phyloP scores from a whole-genome alignment of 2,888 invertebrate species.

The Cerceris rybyensis region DNA sequence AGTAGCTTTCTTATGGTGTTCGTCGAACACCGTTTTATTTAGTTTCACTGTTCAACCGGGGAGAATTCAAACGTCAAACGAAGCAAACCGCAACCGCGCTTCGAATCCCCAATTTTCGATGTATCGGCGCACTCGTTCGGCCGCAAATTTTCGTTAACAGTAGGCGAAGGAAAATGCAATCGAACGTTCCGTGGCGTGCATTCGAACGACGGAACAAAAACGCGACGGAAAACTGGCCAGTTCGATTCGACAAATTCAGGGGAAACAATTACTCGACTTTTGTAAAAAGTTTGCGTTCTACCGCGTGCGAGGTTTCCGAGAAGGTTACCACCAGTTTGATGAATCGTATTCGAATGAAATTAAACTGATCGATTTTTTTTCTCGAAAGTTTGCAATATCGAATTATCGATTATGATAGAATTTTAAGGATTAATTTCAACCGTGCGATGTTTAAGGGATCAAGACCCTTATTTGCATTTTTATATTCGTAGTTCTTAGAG shows the following conservation, averaged over 20 bases:
- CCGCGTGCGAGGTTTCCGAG: no score
- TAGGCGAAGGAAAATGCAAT: constrained; percentile 30
- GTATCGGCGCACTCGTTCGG: constrained; percentile 32
- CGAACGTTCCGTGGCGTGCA: constrained; percentile 38
- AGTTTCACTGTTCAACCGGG: constrained; percentile 36
- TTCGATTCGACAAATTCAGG: constrained; percentile 42
- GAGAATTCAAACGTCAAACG: constrained; percentile 50
- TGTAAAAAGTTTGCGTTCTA: no score
- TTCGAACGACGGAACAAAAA: constrained; percentile 43
- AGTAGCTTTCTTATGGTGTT: neutral
- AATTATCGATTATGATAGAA: no score
- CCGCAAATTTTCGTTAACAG: constrained; percentile 54
- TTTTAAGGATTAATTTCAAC: no score
- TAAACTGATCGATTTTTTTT: no score
- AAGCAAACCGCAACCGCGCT: constrained; percentile 41
- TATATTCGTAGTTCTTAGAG: no score
- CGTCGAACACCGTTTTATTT: neutral
- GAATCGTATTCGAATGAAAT: no score
- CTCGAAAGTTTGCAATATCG: no score
- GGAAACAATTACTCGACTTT: constrained; percentile 20
- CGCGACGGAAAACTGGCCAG: constrained; percentile 31
- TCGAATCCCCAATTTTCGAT: constrained; percentile 40
- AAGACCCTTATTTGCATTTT: no score
- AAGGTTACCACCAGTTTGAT: no score
- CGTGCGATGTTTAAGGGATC: no score